phyloP scores from a whole-genome alignment of 2,113 vertebrate species.

The Sardina pilchardus region DNA sequence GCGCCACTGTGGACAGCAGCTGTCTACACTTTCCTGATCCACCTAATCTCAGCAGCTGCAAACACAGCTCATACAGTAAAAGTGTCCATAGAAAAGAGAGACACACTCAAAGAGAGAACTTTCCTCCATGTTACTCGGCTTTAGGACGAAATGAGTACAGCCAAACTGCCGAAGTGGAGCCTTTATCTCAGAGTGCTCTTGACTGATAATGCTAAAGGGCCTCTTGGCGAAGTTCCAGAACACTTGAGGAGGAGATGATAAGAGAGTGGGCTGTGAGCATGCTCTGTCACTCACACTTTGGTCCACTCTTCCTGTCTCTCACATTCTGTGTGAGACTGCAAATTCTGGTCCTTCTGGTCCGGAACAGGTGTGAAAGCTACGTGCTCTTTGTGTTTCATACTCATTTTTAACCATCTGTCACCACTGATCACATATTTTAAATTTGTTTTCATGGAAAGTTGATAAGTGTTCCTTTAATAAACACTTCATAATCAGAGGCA shows the following conservation, averaged over 20 bases:
- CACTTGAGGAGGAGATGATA: not conserved
- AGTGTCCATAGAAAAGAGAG: not conserved
- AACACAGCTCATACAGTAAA: not conserved
- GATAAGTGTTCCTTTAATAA: too few species aligned
- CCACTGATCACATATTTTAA: too few species aligned
- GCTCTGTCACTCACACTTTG: not conserved
- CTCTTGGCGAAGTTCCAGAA: not conserved
- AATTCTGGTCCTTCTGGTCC: too few species aligned
- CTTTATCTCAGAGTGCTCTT: not conserved
- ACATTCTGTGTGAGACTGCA: too few species aligned
- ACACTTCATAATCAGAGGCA: too few species aligned
- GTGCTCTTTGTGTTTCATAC: too few species aligned
- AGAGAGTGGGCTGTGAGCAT: not conserved
- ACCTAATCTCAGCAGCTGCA: not conserved
- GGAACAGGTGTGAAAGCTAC: too few species aligned
- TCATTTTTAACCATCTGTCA: too few species aligned
- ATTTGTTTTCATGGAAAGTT: too few species aligned
- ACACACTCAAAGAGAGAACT: not conserved
- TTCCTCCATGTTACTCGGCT: not conserved
- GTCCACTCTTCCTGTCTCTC: not conserved
- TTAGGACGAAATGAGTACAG: not conserved
- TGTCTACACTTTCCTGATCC: not conserved
- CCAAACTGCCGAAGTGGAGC: not conserved
- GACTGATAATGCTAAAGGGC: not conserved
- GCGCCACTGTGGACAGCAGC: not conserved